phyloP scores from a whole-genome alignment of 2,113 vertebrate species.

The Electrona antarctica region DNA sequence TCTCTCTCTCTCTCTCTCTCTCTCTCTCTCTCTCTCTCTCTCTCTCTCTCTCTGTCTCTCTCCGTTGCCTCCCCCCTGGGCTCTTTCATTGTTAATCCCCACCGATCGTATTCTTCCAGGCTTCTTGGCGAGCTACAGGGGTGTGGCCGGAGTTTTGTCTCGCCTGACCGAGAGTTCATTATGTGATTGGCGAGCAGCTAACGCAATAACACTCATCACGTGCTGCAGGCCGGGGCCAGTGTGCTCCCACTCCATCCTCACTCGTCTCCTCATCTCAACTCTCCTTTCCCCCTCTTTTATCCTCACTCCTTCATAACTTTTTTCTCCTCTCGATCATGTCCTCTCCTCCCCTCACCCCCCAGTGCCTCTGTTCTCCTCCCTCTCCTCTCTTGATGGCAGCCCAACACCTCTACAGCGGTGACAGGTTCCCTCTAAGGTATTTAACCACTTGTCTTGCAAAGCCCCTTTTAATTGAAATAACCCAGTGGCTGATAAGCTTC shows the following conservation, averaged over 20 bases:
- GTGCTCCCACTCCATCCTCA: conserved; percentile 53
- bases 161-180: conserved; percentile 74
- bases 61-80: conserved; percentile 52
- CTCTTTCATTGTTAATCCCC: conserved; percentile 75
- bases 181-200: conserved; percentile 72
- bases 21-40: conserved; percentile 75
- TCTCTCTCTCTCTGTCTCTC: conserved; percentile 14
- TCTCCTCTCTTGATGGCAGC: conserved; percentile 46
- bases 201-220: conserved; percentile 76
- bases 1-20: conserved; percentile 44
- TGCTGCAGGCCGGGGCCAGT: conserved; percentile 59
- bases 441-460: conserved; percentile 77
- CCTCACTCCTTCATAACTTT: not conserved
- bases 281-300: not conserved
- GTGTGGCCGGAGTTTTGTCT: conserved; percentile 72
- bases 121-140: conserved; percentile 67
- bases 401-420: conserved; percentile 70
- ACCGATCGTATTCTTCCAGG: conserved; percentile 71
- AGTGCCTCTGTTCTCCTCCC: not conserved
- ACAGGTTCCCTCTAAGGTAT: conserved; percentile 76
- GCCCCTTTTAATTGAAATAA: conserved; percentile 77
- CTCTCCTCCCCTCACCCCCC: not conserved
- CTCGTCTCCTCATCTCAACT: conserved; percentile 39
- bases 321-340: not conserved
- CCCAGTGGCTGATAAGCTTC: conserved; percentile 68